Evolutionary conservation across 2,113 vertebrate species (phyloP).

Genomic region (Python bivittatus): DNA sequence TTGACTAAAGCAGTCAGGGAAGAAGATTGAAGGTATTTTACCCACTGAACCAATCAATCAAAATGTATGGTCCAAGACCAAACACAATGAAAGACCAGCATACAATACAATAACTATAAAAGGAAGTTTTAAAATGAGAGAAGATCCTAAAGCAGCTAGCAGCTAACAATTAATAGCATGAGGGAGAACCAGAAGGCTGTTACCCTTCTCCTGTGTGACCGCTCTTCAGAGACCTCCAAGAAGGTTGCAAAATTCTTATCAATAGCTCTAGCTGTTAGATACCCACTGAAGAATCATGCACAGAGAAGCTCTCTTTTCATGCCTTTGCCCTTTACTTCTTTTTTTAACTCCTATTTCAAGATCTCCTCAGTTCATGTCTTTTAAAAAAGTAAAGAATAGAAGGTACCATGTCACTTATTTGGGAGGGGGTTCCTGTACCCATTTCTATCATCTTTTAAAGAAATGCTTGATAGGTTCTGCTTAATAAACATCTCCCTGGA

Average conservation of each 20-base stretch:
- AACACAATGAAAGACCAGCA: background rate
- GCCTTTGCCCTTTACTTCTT: conserved; percentile 46
- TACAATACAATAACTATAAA: background rate
- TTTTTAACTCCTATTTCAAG: background rate
- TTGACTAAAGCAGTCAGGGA: background rate
- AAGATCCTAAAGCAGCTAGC: background rate
- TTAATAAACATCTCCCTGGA: conserved; percentile 48
- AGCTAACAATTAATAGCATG: background rate
- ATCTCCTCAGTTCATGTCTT: background rate
- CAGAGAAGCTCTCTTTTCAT: conserved; percentile 35
- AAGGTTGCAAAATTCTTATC: background rate
- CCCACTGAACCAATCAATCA: background rate
- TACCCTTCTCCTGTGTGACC: background rate
- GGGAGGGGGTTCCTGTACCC: conserved; percentile 6
- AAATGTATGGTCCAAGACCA: background rate
- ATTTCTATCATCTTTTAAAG: conserved; percentile 17
- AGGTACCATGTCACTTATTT: conserved; percentile 1
- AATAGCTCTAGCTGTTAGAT: background rate
- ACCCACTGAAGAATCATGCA: conserved; percentile 6
- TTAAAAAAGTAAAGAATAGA: conserved; percentile 4
- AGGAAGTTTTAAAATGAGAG: background rate
- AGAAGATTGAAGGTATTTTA: background rate
- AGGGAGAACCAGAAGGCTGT: background rate
- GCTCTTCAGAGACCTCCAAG: background rate
- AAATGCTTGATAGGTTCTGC: conserved; percentile 33